phyloP scores from a whole-genome alignment of 2,797 vertebrate species.

The Arnoldichthys spilopterus region DNA sequence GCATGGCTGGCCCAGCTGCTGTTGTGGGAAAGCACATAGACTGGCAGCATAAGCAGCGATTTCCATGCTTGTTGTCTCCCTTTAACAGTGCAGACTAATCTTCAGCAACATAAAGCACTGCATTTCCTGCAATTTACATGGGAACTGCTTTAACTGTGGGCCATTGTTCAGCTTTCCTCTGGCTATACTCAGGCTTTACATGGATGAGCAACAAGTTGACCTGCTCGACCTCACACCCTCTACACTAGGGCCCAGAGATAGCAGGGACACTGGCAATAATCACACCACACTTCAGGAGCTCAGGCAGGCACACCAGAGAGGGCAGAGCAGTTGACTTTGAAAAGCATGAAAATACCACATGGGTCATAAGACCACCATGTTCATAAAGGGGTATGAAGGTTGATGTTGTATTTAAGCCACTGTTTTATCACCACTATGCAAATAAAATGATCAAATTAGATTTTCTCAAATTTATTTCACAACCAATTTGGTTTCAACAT shows the following conservation, averaged over 20 bases:
- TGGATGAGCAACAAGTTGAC: conserved; percentile 32
- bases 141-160: conserved; percentile 4
- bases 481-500: no score
- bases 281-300: conserved; percentile 48
- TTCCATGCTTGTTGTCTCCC: background rate
- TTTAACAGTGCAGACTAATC: background rate
- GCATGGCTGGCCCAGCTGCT: background rate
- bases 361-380: no score
- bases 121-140: conserved; percentile 12
- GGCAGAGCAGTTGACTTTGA: conserved; percentile 29
- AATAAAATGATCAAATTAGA: no score
- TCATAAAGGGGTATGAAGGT: no score
- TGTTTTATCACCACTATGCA: no score
- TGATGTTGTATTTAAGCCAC: no score
- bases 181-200: conserved; percentile 7
- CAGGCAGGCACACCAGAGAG: background rate
- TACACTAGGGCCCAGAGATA: conserved; percentile 30
- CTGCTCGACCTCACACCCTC: conserved; percentile 43
- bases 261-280: conserved; percentile 36
- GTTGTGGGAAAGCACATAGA: background rate
- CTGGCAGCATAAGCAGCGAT: conserved; percentile 3
- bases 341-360: background rate
- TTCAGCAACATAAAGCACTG: conserved; percentile 3
- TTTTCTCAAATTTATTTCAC: no score
- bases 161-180: conserved; percentile 6